Base-by-base conservation (phyloP, 2,888 invertebrate species). In the Aporophyla lueneburgensis region DNA sequence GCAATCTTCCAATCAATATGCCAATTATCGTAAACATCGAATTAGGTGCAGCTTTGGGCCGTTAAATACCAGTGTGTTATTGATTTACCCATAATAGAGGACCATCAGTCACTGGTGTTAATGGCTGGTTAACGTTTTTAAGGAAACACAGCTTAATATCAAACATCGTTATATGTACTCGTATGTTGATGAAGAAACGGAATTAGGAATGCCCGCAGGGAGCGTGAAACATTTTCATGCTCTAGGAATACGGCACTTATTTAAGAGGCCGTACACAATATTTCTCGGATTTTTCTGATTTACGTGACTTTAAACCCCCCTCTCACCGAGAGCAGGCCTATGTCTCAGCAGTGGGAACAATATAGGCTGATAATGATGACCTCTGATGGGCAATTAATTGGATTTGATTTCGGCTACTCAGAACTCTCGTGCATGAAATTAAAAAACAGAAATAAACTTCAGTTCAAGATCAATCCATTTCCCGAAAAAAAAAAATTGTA, bases 21-120 rank as follows among this genome's bases (percentile, higher is more conserved):
- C 67, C 83, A 75, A 83, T 83, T 83, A 83, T 85, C 83, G 67
- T 76, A 71, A 83, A 76, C 70, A 85, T 73, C 82, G 63, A 56
- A 72, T 82, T 84, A 81, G 81, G 85, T 81, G 81, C 72, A 81
- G 81, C 81, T 81, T 68, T 27, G 54, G 67, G 24, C 40, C 51
- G 51, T 53, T 69, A 56, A 80, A 80, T 72, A 80, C 49, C 27
- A 69, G 43, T 56, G 12, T 16, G 10, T 66, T 71, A 72, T 78
- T 83, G 69, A 79, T 71, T 74, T 71, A 71, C 58, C 58, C 21
- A 43, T 63, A 67, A 54, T 19, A 76, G 33, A 49, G 51, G 40
- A 10, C 43, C 43, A 61, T 67, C 63, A 63, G 63, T 76, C 78
- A 63, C 54, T 43, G 43, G 19, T 49, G 21, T 75, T 43, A 46